Conservation (phyloP, 2,797 vertebrate genomes). For the Taeniopygia guttata region DNA sequence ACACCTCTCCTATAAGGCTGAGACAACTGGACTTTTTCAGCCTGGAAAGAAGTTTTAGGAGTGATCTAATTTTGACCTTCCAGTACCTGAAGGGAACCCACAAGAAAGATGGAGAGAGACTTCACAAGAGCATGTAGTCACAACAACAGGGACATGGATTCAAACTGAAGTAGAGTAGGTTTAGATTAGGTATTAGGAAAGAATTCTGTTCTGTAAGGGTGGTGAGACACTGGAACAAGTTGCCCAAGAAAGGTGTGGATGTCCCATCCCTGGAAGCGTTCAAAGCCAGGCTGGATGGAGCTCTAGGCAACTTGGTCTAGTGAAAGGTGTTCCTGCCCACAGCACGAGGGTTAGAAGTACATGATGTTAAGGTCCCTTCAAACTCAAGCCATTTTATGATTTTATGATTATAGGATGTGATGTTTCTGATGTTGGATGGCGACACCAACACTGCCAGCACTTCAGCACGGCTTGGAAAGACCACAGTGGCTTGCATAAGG, state of each 20-base stretch:
- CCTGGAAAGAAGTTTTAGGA: neutral
- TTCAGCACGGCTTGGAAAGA: rapidly evolving
- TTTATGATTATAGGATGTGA: neutral
- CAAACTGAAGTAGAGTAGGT: neutral
- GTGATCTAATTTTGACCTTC: neutral
- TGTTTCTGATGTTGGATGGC: neutral
- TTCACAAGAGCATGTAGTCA: too few relatives aligned
- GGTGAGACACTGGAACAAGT: neutral
- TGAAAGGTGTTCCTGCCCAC: neutral
- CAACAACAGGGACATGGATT: neutral
- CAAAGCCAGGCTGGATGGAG: neutral
- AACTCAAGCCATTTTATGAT: neutral
- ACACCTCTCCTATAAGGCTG: neutral
- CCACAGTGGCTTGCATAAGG: rapidly evolving
- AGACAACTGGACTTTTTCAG: neutral
- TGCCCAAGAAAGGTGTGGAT: neutral
- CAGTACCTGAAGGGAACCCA: neutral
- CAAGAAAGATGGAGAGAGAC: neutral
- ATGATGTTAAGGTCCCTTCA: neutral
- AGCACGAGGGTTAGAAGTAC: rapidly evolving
- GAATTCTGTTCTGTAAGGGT: neutral
- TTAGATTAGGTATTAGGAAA: neutral
- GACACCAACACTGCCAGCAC: neutral
- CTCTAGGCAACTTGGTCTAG: neutral
- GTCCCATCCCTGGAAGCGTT: neutral